Percentiles rank a stretch among this genome's conserved stretches.
Conservation (phyloP, 2,113 vertebrate genomes). For the Athene noctua region DNA sequence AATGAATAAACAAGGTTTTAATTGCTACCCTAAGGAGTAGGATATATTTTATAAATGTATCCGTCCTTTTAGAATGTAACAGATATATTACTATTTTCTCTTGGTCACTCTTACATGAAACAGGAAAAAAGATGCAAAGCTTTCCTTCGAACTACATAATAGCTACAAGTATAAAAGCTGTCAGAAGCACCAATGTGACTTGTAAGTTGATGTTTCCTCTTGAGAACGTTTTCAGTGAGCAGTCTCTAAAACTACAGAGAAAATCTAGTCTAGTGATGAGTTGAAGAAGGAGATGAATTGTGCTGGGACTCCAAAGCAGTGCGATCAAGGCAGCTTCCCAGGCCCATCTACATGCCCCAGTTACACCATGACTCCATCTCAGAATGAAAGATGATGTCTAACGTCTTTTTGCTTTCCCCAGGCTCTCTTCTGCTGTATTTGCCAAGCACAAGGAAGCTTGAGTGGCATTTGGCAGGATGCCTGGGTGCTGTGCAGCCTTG, state of each 20-base stretch:
- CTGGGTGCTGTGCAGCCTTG: background rate
- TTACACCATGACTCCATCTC: background rate
- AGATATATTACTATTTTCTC: background rate
- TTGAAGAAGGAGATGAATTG: background rate
- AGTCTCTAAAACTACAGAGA: background rate
- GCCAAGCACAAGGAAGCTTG: background rate
- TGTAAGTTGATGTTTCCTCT: background rate
- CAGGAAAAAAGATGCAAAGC: background rate
- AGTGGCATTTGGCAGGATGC: background rate
- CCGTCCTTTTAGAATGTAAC: background rate
- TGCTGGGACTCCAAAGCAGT: fast-evolving
- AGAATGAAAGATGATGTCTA: background rate
- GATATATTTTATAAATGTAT: background rate
- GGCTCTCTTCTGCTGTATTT: background rate
- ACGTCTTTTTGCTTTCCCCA: background rate
- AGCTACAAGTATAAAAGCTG: background rate
- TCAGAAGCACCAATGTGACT: background rate
- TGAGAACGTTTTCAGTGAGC: background rate
- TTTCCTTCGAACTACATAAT: background rate
- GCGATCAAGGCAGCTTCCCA: background rate
- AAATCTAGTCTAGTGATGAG: background rate
- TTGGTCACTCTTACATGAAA: background rate
- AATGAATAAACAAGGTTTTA: background rate
- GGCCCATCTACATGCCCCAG: fast-evolving
- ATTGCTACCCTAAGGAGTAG: background rate